These are phyloP conservation scores for Gila robusta DNA, from an alignment of 2,797 vertebrate species.

Conservation along the genomic window DNA sequence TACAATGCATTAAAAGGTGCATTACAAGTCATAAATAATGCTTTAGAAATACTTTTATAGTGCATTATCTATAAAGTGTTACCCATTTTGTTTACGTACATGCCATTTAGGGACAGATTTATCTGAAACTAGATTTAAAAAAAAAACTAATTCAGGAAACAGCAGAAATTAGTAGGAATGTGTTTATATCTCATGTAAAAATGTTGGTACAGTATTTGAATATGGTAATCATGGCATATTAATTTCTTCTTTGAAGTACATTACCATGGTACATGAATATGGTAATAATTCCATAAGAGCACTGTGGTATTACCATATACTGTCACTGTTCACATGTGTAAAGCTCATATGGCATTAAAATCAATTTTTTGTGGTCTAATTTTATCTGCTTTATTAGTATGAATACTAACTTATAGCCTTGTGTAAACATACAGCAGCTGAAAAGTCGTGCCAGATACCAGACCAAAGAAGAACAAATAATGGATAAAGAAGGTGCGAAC, in stretches of 20 bases:
- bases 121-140: too few species aligned
- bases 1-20: neutral
- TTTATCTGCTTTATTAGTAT: neutral
- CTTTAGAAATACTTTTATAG: neutral
- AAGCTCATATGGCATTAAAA: neutral
- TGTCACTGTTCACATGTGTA: neutral
- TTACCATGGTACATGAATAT: neutral
- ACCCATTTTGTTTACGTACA: neutral
- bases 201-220: neutral
- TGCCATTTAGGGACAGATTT: neutral
- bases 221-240: neutral
- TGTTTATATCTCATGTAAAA: neutral
- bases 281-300: neutral
- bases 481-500: constrained; percentile 10
- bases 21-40: neutral
- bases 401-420: neutral
- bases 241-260: neutral
- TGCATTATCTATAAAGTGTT: neutral
- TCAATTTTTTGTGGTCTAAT: neutral
- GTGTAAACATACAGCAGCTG: constrained; percentile 26
- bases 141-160: neutral
- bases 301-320: neutral
- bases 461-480: constrained; percentile 27
- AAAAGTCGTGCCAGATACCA: neutral
- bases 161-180: neutral